Evolutionary conservation across 2,113 vertebrate species (phyloP).

Genomic region (Psittacula cyanocephala): DNA sequence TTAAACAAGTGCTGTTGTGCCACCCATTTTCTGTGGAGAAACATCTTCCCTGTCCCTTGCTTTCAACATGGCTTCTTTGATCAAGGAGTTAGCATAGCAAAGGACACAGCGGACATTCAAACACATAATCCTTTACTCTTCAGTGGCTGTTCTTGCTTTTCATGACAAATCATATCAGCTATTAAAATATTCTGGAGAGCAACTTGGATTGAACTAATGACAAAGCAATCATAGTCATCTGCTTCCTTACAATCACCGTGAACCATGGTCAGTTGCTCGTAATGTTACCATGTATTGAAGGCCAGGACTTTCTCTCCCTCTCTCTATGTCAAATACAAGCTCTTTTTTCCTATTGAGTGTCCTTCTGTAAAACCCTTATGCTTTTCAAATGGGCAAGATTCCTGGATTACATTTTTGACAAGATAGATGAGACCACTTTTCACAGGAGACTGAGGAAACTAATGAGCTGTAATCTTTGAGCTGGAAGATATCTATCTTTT

Average conservation of each 20-base stretch:
- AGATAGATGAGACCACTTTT: constrained; percentile 49
- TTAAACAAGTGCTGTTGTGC: not conserved
- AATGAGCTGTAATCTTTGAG: constrained; percentile 54
- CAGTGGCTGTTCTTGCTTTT: not conserved
- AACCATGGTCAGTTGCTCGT: accelerated
- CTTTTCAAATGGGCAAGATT: not conserved
- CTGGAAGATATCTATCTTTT: constrained; percentile 55
- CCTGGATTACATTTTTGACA: constrained; percentile 43
- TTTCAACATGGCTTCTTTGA: not conserved
- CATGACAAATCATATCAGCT: not conserved
- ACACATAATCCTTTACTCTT: not conserved
- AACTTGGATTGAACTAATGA: not conserved
- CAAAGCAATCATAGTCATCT: not conserved
- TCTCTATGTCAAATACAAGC: not conserved
- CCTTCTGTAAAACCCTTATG: constrained; percentile 10
- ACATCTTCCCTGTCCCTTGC: not conserved
- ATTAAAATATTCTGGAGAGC: not conserved
- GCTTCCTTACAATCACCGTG: not conserved
- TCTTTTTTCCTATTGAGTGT: not conserved
- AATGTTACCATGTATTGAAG: accelerated
- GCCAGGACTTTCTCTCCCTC: not conserved
- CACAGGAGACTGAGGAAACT: constrained; percentile 41
- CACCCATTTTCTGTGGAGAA: accelerated
- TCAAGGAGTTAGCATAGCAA: not conserved
- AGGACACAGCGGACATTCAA: not conserved